Evolutionary conservation across 2,888 invertebrate genomes (phyloP).

Genomic region (Dasysyrphus tricinctus): DNA sequence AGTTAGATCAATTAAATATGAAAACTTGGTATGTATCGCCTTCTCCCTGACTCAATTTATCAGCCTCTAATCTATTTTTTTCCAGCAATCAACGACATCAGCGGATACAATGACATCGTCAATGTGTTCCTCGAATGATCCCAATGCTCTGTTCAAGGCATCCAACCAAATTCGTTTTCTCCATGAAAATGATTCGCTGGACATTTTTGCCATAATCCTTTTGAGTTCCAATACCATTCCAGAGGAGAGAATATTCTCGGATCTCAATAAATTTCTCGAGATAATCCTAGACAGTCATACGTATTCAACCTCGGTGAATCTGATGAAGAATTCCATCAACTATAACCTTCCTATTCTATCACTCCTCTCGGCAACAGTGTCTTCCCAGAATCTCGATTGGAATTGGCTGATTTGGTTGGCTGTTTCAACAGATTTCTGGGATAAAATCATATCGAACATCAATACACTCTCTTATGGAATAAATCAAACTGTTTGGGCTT

Average conservation of each 20-base stretch:
- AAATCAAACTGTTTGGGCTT: constrained; percentile 78
- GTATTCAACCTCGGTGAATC: constrained; percentile 79
- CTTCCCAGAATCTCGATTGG: constrained; percentile 79
- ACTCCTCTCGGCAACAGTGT: constrained; percentile 80
- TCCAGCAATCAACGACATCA: constrained; percentile 78
- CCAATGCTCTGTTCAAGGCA: constrained; percentile 58
- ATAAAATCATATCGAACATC: constrained; percentile 13
- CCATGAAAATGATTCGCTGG: constrained; percentile 77
- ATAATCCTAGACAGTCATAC: constrained; percentile 77
- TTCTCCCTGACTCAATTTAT: neutral
- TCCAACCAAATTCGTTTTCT: constrained; percentile 77
- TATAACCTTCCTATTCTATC: constrained; percentile 80
- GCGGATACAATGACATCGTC: constrained; percentile 80
- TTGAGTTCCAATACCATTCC: constrained; percentile 79
- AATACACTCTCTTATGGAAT: constrained; percentile 74
- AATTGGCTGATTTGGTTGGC: constrained; percentile 82
- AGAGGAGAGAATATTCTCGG: constrained; percentile 76
- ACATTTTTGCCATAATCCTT: constrained; percentile 82
- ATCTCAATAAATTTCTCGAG: constrained; percentile 78
- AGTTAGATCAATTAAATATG: constrained; percentile 42
- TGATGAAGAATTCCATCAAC: constrained; percentile 79
- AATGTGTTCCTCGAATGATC: constrained; percentile 80
- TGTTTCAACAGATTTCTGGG: constrained; percentile 80
- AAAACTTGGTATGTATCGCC: constrained; percentile 50
- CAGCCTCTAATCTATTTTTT: neutral